Evolutionary conservation across 2,113 vertebrate species (phyloP).

Genomic region (Pseudopipra pipra): DNA sequence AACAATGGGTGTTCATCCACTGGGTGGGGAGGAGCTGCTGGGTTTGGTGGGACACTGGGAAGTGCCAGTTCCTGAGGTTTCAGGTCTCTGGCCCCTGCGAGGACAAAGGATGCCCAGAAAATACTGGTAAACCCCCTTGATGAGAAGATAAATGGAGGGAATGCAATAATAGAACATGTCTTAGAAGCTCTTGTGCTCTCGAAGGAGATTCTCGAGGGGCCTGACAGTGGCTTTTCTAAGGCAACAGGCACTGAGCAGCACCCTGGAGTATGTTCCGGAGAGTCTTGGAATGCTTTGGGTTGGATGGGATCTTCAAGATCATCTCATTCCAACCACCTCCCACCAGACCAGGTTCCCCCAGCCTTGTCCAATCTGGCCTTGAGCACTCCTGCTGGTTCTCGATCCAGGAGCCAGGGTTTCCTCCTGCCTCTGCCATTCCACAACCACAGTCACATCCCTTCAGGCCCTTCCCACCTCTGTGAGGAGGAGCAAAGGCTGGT

Average conservation of each 20-base stretch:
- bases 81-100: not conserved
- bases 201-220: not conserved
- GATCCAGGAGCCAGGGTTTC: too few relatives aligned
- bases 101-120: not conserved
- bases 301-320: too few relatives aligned
- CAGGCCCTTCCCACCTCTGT: not conserved
- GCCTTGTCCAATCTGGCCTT: not conserved
- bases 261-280: not conserved
- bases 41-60: not conserved
- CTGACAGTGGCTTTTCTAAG: not conserved
- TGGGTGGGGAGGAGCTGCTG: not conserved
- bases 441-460: not conserved
- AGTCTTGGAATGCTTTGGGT: not conserved
- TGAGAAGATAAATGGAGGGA: not conserved
- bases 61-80: not conserved
- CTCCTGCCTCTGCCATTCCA: not conserved
- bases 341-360: not conserved
- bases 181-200: not conserved
- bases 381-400: not conserved
- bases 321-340: not conserved
- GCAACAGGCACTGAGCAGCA: accelerated
- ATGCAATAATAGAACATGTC: accelerated
- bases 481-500: not conserved
- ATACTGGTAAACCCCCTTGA: not conserved
- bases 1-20: accelerated